Evolutionary conservation across 2,113 vertebrate species (phyloP), one percentile per base, ranked within the genome.

Genomic region (Daphoenositta chrysoptera): DNA sequence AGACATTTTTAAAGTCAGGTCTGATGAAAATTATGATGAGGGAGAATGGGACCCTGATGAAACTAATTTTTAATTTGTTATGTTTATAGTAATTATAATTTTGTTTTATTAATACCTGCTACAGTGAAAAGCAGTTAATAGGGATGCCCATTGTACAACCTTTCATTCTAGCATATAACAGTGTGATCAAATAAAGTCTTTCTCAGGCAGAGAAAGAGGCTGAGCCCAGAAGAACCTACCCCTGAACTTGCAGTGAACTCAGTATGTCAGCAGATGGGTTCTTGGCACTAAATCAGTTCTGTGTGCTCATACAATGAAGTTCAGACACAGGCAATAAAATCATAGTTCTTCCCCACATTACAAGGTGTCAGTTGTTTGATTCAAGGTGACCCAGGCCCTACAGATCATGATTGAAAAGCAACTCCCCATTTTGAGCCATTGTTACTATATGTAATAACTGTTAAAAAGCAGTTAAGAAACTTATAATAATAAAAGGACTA

Each of bases 21-120:
- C 37, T 79, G 39, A 39, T 70, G 47, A 70, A 87, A 61, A 70
- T 70, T 37, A 47, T n/a, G 35, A 30, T 47, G 22, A 37, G 39
- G 23, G 10, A 66, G 35, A 76, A 66, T 0, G 0, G 8, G 30
- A 53, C 28, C 1, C 22, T 1, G 1, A 35, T 39, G 12, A 69
- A 78, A 53, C 23, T n/a, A 33, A 6, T 7, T 33, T 51, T 86
- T 7, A 7, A 35, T 50, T 60, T 44, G 17, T 33, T 77, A 23
- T 45, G 39, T 61, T 78, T n/a, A 14, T 30, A n/a, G 24, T 39
- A 15, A 33, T 37, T 12, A 13, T 39, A 10, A 37, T 78, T 60
- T 53, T 69, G 3, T 57, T 72, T 83, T 31, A 51, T 57, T 48
- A 44, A 63, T 33, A 61, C 10, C 13, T 68, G 42, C 35, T 24